Percentiles rank a stretch among this genome's conserved stretches.
Conservation (phyloP, 53 echinoderm and acorn worm genomes). For the Actinopyga echinites region DNA sequence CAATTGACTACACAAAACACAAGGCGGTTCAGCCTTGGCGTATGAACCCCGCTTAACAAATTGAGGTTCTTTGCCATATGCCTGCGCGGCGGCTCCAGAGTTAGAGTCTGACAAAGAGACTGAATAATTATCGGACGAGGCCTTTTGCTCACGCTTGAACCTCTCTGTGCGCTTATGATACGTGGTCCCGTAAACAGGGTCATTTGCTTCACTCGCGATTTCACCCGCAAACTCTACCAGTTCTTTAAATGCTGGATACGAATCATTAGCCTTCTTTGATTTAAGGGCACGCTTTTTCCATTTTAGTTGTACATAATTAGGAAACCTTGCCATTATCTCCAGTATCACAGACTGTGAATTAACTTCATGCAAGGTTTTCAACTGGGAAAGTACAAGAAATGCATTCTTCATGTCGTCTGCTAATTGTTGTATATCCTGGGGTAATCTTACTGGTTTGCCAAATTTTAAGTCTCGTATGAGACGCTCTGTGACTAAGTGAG, state of each 20-base stretch:
- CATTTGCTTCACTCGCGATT: slow-evolving; percentile 20
- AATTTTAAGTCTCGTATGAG: slow-evolving; percentile 19
- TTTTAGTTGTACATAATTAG: slow-evolving; percentile 44
- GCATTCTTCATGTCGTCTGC: slow-evolving; percentile 50
- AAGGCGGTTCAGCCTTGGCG: slow-evolving; percentile 48
- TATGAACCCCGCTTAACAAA: slow-evolving; percentile 1
- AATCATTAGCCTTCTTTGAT: background rate
- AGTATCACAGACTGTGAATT: slow-evolving; percentile 49
- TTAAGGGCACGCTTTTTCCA: slow-evolving; percentile 39
- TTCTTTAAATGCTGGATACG: slow-evolving; percentile 26
- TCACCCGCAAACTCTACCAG: slow-evolving; percentile 6
- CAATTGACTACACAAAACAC: slow-evolving; percentile 22
- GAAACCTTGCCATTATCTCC: slow-evolving; percentile 38
- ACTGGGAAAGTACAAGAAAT: slow-evolving; percentile 32
- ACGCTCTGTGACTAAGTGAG: slow-evolving; percentile 43
- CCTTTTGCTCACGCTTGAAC: background rate
- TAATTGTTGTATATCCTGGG: slow-evolving; percentile 46
- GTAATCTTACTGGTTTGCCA: slow-evolving; percentile 35
- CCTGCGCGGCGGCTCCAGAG: background rate
- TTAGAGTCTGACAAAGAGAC: slow-evolving; percentile 5
- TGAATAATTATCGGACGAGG: background rate
- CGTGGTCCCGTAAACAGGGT: background rate
- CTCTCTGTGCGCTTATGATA: background rate
- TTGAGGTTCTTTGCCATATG: background rate
- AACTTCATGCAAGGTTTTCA: slow-evolving; percentile 32